Base-by-base conservation (phyloP, 2,113 vertebrate genomes). In the Proteles cristata region DNA sequence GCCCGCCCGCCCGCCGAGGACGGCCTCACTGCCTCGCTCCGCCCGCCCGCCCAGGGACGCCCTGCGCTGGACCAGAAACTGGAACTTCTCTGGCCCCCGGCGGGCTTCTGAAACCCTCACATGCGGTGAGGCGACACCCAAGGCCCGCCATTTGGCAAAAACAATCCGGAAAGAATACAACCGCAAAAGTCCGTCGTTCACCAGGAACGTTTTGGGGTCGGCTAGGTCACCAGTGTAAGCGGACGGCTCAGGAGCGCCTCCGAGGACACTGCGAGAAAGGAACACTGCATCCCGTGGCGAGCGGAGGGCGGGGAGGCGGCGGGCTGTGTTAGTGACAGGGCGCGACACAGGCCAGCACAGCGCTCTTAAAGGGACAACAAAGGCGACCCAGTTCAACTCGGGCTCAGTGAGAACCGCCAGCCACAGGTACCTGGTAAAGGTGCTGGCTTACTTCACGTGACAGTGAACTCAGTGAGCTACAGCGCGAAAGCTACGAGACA, bases 391-490 rank as follows among this genome's bases (percentile, higher is more conserved):
- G 8, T 82, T 39, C 84, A 89, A 89, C 45, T 39, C 95, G 85
- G 35, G 95, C 74, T 48, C 96, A 94, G 97, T 97, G 96, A 97
- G 88, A 94, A 98, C 95, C 74, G 98, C 99, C 99, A 98, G 99
- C 99, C 98, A 98, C 97, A 99, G 98, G 99, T 99, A 99, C 99
- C 99, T 99, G 99, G 98, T 99, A 99, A 98, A 99, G 99, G 99
- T 99, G 99, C 99, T 99, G 99, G 99, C 99, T 99, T 98, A 99
- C 99, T 99, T 99, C 99, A 76, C 99, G 99, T 98, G 99, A 99
- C 99, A 99, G 99, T 98, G 99, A 99, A 98, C 99, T 99, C 99
- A 99, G 99, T 98, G 99, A 99, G 98, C 99, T 99, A 99, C 99
- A 99, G 99, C 99, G 99, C 96, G 99, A 99, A 97, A 99, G 99